A percentile compares a stretch with the other conserved stretches of the same genome.
These are phyloP conservation scores for Sphaerodactylus townsendi DNA, from an alignment of 2,113 vertebrate genomes.

Conservation along the genomic window DNA sequence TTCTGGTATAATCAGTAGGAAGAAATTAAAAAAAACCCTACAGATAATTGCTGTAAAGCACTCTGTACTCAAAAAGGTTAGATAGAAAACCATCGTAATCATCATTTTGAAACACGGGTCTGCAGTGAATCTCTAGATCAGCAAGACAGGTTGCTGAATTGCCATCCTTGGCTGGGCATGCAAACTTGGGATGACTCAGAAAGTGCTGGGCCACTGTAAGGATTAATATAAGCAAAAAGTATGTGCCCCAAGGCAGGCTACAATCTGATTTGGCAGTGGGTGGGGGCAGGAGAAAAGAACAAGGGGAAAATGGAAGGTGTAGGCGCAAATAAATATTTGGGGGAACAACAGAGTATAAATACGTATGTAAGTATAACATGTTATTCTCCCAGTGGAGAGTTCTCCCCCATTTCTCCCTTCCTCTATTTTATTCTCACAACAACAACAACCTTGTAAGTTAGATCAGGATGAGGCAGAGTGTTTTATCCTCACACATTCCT, in stretches of 20 bases:
- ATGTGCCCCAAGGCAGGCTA: not conserved
- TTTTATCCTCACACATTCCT: no score
- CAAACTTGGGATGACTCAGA: not conserved
- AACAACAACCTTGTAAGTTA: no score
- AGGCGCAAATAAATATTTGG: no score
- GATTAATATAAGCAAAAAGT: not conserved
- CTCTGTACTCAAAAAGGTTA: not conserved
- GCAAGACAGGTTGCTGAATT: not conserved
- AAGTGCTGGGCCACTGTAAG: not conserved
- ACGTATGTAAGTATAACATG: no score
- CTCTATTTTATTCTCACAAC: no score
- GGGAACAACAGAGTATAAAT: no score
- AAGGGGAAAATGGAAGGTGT: no score
- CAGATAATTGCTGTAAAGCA: conserved; percentile 17
- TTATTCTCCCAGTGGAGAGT: no score
- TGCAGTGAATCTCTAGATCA: not conserved
- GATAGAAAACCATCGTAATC: conserved; percentile 2
- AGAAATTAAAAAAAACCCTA: not conserved
- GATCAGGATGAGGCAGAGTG: no score
- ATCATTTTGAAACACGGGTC: not conserved
- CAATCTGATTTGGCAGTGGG: not conserved
- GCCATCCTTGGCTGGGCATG: not conserved
- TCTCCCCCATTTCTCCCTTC: no score
- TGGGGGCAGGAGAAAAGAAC: no score
- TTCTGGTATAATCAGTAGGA: not conserved